Evolutionary conservation across 2,888 invertebrate genomes (phyloP), one percentile per base, ranked within the genome.

Genomic region (Caprella mutica): DNA sequence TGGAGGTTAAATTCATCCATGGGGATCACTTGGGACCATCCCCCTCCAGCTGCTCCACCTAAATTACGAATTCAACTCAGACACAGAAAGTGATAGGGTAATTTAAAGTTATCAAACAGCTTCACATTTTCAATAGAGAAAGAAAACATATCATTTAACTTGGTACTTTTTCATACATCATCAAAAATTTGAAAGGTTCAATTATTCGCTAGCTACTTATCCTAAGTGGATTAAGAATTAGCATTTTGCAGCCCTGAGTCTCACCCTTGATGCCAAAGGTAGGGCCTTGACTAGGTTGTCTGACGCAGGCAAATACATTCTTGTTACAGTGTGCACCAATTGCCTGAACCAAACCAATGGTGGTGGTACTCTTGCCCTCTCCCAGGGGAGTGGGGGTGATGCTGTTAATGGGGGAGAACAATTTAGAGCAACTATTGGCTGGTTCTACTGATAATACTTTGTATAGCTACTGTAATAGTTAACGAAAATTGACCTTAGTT

Each of bases 1-100:
- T 98, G 97, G 0, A 98, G 80, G 76, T 98, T 98, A 74, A 98
- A 97, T 69, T 98, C 97, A 74, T 98, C 97, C 98, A 98, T 98
- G 0, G 98, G 98, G 66, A 98, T 96, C 0, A 90, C 65, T 79
- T 86, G 78, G 0, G 97, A 86, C 72, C 96, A 97, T 3, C 97
- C 97, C 19, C 97, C 98, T 2, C 98, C 98, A 6, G 98, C 97
- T 1, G 97, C 98, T 26, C 97, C 97, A 51, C 93, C 83, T 80
- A 56, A 9, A 61, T 51, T 9, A 5, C 27, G 8, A 26, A 14
- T 17, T 8, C 27, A 17, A 21, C 9, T n/a, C n/a, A n/a, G n/a
- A n/a, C n/a, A n/a, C n/a, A n/a, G n/a, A n/a, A 19, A 24, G 51
- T 2, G 17, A 2, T 3, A 35, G 35, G 14, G 14, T 12, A 35